phyloP scores from a whole-genome alignment of 2,888 invertebrate species.

The Sacculina carcini region DNA sequence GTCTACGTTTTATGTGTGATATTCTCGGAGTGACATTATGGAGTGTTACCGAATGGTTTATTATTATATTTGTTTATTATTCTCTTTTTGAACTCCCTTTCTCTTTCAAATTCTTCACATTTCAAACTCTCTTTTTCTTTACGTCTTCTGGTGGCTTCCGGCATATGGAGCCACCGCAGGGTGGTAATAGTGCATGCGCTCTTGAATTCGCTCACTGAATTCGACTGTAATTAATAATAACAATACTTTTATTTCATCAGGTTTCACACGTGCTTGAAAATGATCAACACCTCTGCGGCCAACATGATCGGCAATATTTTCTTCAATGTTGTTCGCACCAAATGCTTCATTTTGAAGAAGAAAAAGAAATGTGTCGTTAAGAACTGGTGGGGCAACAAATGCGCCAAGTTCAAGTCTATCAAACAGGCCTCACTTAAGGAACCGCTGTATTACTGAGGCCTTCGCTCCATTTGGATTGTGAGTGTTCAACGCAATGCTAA shows the following conservation, averaged over 20 bases:
- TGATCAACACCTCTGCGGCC: conserved; percentile 57
- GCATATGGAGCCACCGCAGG: too few relatives aligned
- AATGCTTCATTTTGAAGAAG: conserved; percentile 63
- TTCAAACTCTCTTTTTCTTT: too few relatives aligned
- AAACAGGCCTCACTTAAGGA: conserved; percentile 10
- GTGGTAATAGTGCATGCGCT: too few relatives aligned
- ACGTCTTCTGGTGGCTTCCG: conserved; percentile 8
- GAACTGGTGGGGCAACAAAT: conserved; percentile 21
- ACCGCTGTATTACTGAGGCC: conserved; percentile 1
- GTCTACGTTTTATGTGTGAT: too few relatives aligned
- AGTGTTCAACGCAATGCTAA: too few relatives aligned
- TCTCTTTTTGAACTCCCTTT: too few relatives aligned
- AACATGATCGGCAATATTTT: conserved; percentile 74
- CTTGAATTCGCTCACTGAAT: background rate
- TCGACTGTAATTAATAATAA: too few relatives aligned
- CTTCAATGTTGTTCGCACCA: conserved; percentile 82
- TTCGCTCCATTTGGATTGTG: too few relatives aligned
- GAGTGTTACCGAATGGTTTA: too few relatives aligned
- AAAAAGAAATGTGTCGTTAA: conserved; percentile 24
- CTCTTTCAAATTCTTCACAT: too few relatives aligned
- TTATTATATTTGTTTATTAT: too few relatives aligned
- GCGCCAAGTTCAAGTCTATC: conserved; percentile 10
- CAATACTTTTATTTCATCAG: conserved; percentile 31
- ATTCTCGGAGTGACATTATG: too few relatives aligned
- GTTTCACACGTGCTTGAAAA: conserved; percentile 71